Evolutionary conservation across 2,888 invertebrate genomes (phyloP).

Genomic region (Eulithis prunata): DNA sequence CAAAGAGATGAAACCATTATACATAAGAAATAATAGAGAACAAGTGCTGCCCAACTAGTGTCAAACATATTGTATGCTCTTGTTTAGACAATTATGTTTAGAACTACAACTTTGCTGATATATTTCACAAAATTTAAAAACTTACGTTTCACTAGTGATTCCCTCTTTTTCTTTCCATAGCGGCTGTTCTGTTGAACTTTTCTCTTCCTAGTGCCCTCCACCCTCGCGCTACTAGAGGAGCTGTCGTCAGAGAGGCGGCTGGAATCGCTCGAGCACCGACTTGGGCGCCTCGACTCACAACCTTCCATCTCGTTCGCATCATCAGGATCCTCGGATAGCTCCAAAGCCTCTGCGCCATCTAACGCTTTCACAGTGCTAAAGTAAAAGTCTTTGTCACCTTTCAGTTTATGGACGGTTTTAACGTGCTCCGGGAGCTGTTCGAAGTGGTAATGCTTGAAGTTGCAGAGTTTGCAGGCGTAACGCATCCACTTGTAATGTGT

Average conservation of each 20-base stretch:
- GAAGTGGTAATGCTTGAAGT: slow-evolving; percentile 87
- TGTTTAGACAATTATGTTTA: too few relatives aligned
- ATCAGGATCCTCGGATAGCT: slow-evolving; percentile 54
- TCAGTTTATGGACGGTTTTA: slow-evolving; percentile 85
- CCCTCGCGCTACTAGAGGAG: slow-evolving; percentile 66
- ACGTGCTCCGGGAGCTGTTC: slow-evolving; percentile 87
- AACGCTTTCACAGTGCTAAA: slow-evolving; percentile 77
- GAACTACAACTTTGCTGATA: neutral
- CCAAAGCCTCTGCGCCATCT: slow-evolving; percentile 70
- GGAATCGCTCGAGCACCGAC: slow-evolving; percentile 77
- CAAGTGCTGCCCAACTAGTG: too few relatives aligned
- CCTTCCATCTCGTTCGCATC: slow-evolving; percentile 62
- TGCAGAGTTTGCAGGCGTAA: slow-evolving; percentile 90
- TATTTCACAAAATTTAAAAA: slow-evolving; percentile 10
- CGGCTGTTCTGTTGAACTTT: slow-evolving; percentile 50
- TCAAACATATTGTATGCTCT: neutral
- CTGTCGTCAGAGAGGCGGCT: slow-evolving; percentile 77
- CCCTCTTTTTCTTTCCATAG: slow-evolving; percentile 61
- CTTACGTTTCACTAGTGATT: slow-evolving; percentile 54
- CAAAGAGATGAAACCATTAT: slow-evolving; percentile 24
- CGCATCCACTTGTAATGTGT: slow-evolving; percentile 88
- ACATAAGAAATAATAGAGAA: neutral
- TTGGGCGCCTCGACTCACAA: slow-evolving; percentile 69
- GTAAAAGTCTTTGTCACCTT: slow-evolving; percentile 81
- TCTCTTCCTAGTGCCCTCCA: slow-evolving; percentile 68